Conservation (phyloP, 1,140 invertebrate species). For the Leguminivora glycinivorella region DNA sequence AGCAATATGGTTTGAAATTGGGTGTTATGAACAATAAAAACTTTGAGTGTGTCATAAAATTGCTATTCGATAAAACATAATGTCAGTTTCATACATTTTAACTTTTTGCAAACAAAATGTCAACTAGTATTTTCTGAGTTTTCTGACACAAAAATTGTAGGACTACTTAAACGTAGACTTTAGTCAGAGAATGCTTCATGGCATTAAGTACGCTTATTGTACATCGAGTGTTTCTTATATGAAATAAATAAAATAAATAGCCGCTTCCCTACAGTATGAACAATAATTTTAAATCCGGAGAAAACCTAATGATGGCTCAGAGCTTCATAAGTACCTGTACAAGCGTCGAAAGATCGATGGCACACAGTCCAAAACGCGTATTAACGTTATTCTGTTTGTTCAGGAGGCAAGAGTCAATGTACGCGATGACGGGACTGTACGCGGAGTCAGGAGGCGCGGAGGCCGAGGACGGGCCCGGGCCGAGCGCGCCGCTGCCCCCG, state of each 20-base stretch:
- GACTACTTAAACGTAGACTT: no score
- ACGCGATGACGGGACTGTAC: conserved; percentile 91
- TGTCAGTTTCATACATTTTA: not conserved
- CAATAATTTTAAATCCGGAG: not conserved
- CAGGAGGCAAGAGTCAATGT: conserved; percentile 91
- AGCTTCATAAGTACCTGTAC: not conserved
- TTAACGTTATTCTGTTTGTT: conserved; percentile 15
- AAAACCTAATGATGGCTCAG: not conserved
- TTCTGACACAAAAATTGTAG: no score
- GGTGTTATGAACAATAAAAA: not conserved
- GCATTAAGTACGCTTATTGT: no score
- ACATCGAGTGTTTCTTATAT: no score
- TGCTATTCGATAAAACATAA: not conserved
- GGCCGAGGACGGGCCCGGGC: conserved; percentile 68
- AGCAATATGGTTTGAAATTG: not conserved
- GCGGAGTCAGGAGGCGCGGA: conserved; percentile 83
- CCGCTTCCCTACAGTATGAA: no score
- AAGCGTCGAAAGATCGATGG: not conserved
- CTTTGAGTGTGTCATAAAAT: not conserved
- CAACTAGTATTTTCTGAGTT: no score
- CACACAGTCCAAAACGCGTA: not conserved
- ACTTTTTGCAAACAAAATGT: not conserved
- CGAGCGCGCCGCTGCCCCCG: conserved; percentile 59
- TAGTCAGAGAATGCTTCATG: no score
- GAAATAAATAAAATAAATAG: no score